phyloP scores from a whole-genome alignment of 2,888 invertebrate genomes.

The Agriopis leucophaearia region DNA sequence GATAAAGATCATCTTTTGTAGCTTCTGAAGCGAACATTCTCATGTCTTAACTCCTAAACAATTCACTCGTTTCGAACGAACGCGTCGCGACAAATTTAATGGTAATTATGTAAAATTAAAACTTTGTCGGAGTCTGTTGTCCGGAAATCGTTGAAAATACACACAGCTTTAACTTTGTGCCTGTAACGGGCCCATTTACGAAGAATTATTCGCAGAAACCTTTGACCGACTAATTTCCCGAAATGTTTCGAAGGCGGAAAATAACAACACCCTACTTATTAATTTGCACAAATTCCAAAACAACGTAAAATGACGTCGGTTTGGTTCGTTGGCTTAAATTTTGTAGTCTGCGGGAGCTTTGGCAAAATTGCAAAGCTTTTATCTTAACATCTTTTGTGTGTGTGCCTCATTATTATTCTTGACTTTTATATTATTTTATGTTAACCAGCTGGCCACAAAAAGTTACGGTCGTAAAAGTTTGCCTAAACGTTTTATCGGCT shows the following conservation, averaged over 20 bases:
- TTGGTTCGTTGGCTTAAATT: conserved; percentile 41
- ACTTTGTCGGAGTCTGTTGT: conserved; percentile 53
- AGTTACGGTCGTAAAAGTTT: conserved; percentile 60
- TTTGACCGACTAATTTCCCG: conserved; percentile 32
- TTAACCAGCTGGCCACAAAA: conserved; percentile 55
- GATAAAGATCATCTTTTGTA: conserved; percentile 79
- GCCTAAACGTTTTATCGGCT: conserved; percentile 66
- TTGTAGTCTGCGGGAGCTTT: conserved; percentile 37
- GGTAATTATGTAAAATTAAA: conserved; percentile 59
- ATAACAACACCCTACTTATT: conserved; percentile 31
- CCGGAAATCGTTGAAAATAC: conserved; percentile 37
- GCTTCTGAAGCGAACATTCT: conserved; percentile 59
- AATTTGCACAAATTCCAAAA: conserved; percentile 40
- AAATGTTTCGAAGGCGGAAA: conserved; percentile 31
- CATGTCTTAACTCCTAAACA: conserved; percentile 52
- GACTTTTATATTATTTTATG: conserved; percentile 46
- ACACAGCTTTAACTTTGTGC: conserved; percentile 21
- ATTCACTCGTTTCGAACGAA: conserved; percentile 56
- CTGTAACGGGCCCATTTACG: conserved; percentile 12
- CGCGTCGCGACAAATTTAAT: conserved; percentile 54
- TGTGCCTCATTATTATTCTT: conserved; percentile 46
- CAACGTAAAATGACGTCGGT: conserved; percentile 38
- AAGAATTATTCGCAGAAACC: conserved; percentile 22
- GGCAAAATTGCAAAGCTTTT: conserved; percentile 44
- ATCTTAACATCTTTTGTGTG: conserved; percentile 42